A percentile compares a stretch with the other conserved stretches of the same genome.
Conservation (phyloP, 2,888 invertebrate species). For the Drosophila demipolita region DNA sequence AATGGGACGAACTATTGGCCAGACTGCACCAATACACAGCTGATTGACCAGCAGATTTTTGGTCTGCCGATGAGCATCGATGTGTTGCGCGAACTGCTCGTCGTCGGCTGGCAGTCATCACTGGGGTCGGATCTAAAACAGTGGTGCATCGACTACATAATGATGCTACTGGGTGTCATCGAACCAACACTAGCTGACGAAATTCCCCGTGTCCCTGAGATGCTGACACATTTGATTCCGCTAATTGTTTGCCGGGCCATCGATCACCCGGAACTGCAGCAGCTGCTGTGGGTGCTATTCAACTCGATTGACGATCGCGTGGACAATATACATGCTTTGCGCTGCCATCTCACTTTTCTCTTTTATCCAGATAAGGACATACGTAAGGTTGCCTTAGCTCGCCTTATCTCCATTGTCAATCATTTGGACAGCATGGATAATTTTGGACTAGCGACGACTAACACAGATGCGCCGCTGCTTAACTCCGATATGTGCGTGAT, state of each 20-base stretch:
- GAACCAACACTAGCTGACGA: conserved; percentile 59
- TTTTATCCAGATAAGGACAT: conserved; percentile 67
- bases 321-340: conserved; percentile 61
- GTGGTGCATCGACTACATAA: conserved; percentile 74
- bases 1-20: conserved; percentile 65
- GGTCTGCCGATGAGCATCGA: conserved; percentile 80
- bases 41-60: conserved; percentile 65
- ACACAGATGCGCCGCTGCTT: conserved; percentile 56
- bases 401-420: conserved; percentile 71
- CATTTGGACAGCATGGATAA: conserved; percentile 47
- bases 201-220: conserved; percentile 61
- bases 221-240: conserved; percentile 73
- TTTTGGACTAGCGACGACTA: conserved; percentile 53
- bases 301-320: conserved; percentile 72
- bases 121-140: conserved; percentile 40
- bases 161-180: conserved; percentile 75
- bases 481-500: conserved; percentile 75
- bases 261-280: conserved; percentile 27
- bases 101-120: conserved; percentile 31
- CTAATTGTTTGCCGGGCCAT: conserved; percentile 65
- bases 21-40: conserved; percentile 61
- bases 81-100: conserved; percentile 75
- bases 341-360: conserved; percentile 79
- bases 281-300: conserved; percentile 64
- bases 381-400: conserved; percentile 72